Percentiles rank a stretch among this genome's conserved stretches.
phyloP scores from a whole-genome alignment of 2,797 vertebrate species.

The Antennarius maculatus region DNA sequence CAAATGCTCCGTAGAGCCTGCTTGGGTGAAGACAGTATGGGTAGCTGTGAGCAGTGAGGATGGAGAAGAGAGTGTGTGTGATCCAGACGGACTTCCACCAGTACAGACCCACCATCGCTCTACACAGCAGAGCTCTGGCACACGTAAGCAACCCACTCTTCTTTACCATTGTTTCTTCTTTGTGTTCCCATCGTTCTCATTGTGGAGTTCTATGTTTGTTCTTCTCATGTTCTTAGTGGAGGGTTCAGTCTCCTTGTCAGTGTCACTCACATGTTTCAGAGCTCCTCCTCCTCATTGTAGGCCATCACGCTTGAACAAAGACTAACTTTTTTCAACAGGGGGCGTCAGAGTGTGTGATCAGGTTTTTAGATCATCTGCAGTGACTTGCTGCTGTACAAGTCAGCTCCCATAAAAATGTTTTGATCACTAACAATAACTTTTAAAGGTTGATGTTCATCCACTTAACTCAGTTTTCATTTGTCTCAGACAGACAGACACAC shows the following conservation, averaged over 20 bases:
- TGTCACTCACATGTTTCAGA: conserved; percentile 5
- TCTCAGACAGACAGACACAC: neutral
- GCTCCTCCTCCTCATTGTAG: conserved; percentile 39
- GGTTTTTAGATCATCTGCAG: neutral
- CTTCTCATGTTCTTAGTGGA: neutral
- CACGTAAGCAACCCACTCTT: conserved; percentile 74
- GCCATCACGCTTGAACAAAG: conserved; percentile 26
- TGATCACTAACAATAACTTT: neutral
- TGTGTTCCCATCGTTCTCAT: neutral
- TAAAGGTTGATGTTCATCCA: neutral
- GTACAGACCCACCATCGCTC: conserved; percentile 76
- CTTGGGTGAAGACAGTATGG: conserved; percentile 78
- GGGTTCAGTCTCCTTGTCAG: neutral
- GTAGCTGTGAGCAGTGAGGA: conserved; percentile 74
- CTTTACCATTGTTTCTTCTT: neutral
- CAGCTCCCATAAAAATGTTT: neutral
- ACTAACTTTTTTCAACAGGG: conserved; percentile 39
- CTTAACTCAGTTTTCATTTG: neutral
- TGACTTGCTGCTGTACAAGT: neutral
- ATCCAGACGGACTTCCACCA: conserved; percentile 88
- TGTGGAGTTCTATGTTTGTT: neutral
- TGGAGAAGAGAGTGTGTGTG: conserved; percentile 87
- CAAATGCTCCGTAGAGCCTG: conserved; percentile 66
- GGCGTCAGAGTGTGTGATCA: conserved; percentile 33
- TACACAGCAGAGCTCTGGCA: conserved; percentile 66